These are phyloP conservation scores for Agonopterix heracliana DNA, from an alignment of 2,888 invertebrate species.

Conservation along the genomic window DNA sequence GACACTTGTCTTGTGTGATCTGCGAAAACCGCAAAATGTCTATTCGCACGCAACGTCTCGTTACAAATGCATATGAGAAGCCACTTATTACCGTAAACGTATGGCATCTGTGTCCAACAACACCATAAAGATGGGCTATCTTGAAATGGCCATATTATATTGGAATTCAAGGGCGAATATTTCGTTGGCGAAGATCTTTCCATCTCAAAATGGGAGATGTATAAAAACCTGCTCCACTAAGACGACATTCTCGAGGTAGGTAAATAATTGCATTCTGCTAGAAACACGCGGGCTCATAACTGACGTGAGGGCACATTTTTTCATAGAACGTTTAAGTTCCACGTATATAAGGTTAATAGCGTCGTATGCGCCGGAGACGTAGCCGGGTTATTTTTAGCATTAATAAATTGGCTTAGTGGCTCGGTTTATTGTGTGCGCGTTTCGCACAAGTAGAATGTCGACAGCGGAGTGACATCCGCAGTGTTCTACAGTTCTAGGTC, in stretches of 20 bases:
- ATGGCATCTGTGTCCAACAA: conserved; percentile 16
- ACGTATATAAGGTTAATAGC: conserved; percentile 68
- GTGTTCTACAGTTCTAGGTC: conserved; percentile 38
- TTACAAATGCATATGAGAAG: conserved; percentile 34
- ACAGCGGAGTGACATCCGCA: conserved; percentile 26
- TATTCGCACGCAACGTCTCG: conserved; percentile 48
- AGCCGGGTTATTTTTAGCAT: conserved; percentile 71
- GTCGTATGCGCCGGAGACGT: conserved; percentile 63
- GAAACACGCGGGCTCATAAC: conserved; percentile 24
- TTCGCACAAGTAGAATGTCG: conserved; percentile 50
- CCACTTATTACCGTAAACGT: conserved; percentile 33
- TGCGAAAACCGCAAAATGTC: conserved; percentile 56
- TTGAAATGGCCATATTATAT: conserved; percentile 20
- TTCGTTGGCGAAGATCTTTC: conserved; percentile 17
- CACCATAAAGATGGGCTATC: conserved; percentile 30
- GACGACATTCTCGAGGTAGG: conserved; percentile 33
- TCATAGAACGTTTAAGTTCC: conserved; percentile 50
- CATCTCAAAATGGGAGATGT: conserved; percentile 3
- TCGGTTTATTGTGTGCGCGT: conserved; percentile 66
- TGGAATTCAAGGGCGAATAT: conserved; percentile 35
- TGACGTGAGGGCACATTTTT: conserved; percentile 37
- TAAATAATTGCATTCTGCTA: conserved; percentile 43
- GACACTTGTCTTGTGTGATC: conserved; percentile 37
- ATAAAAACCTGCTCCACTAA: conserved; percentile 29
- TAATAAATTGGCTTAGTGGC: conserved; percentile 74